Percentiles rank a stretch among this genome's conserved stretches.
These are phyloP conservation scores for Glossosoma conforme DNA, from an alignment of 1,140 invertebrate genomes.

Conservation along the genomic window DNA sequence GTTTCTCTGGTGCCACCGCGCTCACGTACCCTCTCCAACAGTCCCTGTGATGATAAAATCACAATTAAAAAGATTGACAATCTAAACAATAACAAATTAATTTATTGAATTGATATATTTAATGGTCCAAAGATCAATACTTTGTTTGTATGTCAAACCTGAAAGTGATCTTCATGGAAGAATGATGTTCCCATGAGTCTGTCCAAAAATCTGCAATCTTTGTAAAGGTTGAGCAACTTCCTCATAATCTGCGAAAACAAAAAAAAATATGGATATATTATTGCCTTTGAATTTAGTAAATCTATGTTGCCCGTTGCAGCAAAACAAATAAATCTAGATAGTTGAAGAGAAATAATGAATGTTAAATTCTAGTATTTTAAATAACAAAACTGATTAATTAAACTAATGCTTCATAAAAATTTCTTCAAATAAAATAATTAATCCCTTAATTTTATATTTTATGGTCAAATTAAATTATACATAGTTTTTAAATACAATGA, in stretches of 20 bases:
- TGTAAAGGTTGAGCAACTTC: slow-evolving; percentile 75
- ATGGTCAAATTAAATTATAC: too few relatives aligned
- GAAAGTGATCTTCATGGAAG: slow-evolving; percentile 76
- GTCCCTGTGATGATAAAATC: slow-evolving; percentile 33
- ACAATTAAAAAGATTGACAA: background rate
- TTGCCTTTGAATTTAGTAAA: too few relatives aligned
- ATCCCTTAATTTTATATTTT: too few relatives aligned
- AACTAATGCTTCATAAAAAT: too few relatives aligned
- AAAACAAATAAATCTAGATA: too few relatives aligned
- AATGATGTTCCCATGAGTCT: slow-evolving; percentile 78
- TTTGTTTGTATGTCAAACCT: slow-evolving; percentile 36
- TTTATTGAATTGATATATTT: background rate
- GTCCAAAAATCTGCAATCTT: slow-evolving; percentile 81
- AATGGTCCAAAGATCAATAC: background rate
- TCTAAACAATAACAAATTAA: slow-evolving; percentile 2
- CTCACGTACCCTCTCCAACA: slow-evolving; percentile 45
- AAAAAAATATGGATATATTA: slow-evolving; percentile 6
- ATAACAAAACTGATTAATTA: too few relatives aligned
- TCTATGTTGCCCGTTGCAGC: too few relatives aligned
- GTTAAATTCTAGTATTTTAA: too few relatives aligned
- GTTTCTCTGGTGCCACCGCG: slow-evolving; percentile 34
- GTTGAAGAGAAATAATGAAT: too few relatives aligned
- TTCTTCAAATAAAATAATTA: too few relatives aligned
- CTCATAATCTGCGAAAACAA: slow-evolving; percentile 58
- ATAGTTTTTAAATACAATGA: too few relatives aligned